Base-by-base conservation (phyloP, 92 coral and sea anemone genomes). In the Zoanthus sansibaricus region DNA sequence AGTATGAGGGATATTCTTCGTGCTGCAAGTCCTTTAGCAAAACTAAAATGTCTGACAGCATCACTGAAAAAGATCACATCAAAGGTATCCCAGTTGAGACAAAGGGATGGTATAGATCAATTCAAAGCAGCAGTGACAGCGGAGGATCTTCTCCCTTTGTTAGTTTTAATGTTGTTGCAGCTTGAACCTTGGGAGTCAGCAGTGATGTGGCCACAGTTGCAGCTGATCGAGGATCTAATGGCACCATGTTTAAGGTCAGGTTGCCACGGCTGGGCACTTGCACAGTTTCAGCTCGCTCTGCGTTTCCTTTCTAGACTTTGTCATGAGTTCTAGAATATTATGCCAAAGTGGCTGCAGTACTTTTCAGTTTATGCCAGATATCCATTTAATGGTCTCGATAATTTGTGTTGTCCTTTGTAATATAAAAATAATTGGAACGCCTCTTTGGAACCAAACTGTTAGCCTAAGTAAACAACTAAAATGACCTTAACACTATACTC, bases 201-300 rank as follows among this genome's bases (percentile, higher is more conserved):
- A 8, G 62, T 94, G 33, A 80, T 97, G 88, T 93, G 95, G 93
- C 97, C 95, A 17, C 98, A 97, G 86, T 86, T 97, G 55, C 88
- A 90, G 8, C 73, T 97, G 92, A 79, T 91, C 21, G 95, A 97
- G 9, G 97, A 97, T 69, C 92, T 97, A 7, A 97, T 97, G 93
- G 95, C 99, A 11, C 92, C 93, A 37, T 97, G 92, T 72, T 88
- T 97, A 32, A 51, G 86, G 9, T 87, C 98, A 66, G 99, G 99
- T 10, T 97, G 99, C 69, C 98, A 97, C 83, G 97, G 98, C 58
- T 97, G 98, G 98, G 99, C 99, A 69, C 88, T 97, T 68, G 89
- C 90, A 5, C 97, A 93, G 88, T 97, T 97, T 74, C 94, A 97
- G 52, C 89, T 92, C 92, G 99, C 99, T 0, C 94, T 93, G 74